Percentiles rank a stretch among this genome's conserved stretches.
phyloP scores from a whole-genome alignment of 2,797 vertebrate genomes.

The Sebastes nivosus region DNA sequence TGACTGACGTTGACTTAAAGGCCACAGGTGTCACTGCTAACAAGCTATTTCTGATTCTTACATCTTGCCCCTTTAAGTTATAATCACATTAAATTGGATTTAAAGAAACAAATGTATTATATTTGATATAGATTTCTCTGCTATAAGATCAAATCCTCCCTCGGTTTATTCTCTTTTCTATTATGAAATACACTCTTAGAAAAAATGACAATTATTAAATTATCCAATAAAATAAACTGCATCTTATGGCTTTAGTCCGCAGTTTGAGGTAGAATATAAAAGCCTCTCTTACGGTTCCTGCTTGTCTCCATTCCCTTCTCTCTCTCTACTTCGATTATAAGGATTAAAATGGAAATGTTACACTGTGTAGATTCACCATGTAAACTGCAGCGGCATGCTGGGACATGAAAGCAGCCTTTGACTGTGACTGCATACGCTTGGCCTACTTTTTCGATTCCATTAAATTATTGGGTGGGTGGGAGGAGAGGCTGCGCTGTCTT shows the following conservation, averaged over 20 bases:
- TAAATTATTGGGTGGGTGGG: conserved; percentile 60
- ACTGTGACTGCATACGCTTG: conserved; percentile 51
- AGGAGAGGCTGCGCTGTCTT: conserved; percentile 34
- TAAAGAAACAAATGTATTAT: neutral
- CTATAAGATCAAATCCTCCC: neutral
- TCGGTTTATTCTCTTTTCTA: neutral
- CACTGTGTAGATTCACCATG: conserved; percentile 32
- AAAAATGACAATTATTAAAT: neutral
- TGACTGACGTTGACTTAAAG: too few species aligned
- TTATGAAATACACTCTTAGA: neutral
- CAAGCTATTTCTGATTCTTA: too few species aligned
- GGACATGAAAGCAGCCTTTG: conserved; percentile 62
- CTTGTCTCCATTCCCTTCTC: neutral
- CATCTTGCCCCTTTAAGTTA: neutral
- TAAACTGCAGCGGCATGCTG: conserved; percentile 39
- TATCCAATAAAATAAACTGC: neutral
- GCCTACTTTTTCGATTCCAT: conserved; percentile 67
- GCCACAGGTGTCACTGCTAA: too few species aligned
- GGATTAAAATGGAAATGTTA: conserved; percentile 26
- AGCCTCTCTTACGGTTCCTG: neutral
- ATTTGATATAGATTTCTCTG: neutral
- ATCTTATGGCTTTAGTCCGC: neutral
- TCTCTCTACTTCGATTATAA: neutral
- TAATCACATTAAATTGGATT: neutral
- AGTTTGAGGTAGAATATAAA: neutral